Evolutionary conservation across 92 coral and sea anemone genomes (phyloP).

Genomic region (Pocillopora grandis): DNA sequence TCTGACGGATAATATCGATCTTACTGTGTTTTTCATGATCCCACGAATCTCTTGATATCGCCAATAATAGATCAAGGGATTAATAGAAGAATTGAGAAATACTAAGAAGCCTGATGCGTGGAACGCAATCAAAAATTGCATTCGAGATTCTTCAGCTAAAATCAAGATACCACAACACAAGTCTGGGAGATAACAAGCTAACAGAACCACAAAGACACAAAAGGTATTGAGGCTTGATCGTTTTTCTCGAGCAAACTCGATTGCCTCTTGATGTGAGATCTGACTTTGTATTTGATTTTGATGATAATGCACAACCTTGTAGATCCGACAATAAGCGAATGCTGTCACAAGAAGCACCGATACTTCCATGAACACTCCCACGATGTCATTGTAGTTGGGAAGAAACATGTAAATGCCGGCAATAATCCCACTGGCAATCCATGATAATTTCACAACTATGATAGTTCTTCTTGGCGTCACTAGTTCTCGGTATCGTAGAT

Average conservation of each 20-base stretch:
- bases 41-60: neutral
- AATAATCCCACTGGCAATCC: constrained; percentile 26
- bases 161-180: neutral
- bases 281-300: constrained; percentile 14
- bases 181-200: constrained; percentile 28
- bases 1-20: neutral
- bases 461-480: constrained; percentile 34
- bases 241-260: constrained; percentile 12
- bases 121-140: neutral
- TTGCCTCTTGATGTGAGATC: neutral
- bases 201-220: neutral
- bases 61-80: neutral
- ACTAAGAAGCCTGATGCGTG: neutral
- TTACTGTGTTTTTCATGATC: neutral
- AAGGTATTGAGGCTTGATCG: constrained; percentile 11
- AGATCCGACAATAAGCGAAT: neutral
- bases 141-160: neutral
- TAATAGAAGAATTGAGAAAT: neutral
- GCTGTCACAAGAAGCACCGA: constrained; percentile 9
- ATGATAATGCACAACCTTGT: constrained; percentile 26
- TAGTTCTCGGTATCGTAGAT: constrained; percentile 43
- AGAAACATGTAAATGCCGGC: neutral
- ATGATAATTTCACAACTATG: constrained; percentile 11
- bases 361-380: constrained; percentile 5
- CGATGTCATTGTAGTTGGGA: constrained; percentile 24